Percentiles rank a stretch among this genome's conserved stretches.
These are phyloP conservation scores for Oceanodroma leucorhoa DNA, from an alignment of 2,797 vertebrate genomes.

Conservation along the genomic window DNA sequence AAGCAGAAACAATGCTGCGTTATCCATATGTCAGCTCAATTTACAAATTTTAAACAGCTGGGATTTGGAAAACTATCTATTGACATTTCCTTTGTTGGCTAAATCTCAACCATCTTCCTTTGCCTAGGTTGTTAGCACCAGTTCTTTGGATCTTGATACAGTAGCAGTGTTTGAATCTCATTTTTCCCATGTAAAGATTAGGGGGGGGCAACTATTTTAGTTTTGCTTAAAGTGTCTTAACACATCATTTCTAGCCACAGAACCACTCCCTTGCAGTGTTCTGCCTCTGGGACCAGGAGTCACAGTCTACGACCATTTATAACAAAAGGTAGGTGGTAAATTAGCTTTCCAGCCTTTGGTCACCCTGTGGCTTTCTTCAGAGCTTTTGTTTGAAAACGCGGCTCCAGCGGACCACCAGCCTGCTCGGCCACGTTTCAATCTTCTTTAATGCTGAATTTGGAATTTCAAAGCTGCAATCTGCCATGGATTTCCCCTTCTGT, in stretches of 20 bases:
- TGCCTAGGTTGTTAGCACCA: background rate
- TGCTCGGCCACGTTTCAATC: background rate
- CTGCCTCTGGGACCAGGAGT: background rate
- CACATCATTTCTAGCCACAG: background rate
- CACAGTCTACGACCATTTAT: background rate
- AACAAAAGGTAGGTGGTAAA: background rate
- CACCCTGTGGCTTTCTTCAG: background rate
- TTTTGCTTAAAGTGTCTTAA: background rate
- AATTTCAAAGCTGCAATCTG: background rate
- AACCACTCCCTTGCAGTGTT: background rate
- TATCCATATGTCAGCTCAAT: slow-evolving; percentile 17
- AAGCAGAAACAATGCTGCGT: background rate
- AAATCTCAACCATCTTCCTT: background rate
- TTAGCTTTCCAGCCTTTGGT: background rate
- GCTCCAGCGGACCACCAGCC: background rate
- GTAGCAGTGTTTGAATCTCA: background rate
- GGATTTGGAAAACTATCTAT: background rate
- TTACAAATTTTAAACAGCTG: background rate
- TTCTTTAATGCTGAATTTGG: background rate
- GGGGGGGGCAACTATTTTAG: background rate
- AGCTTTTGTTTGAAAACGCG: background rate
- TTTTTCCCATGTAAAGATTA: background rate
- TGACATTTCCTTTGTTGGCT: background rate
- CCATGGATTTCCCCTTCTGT: background rate
- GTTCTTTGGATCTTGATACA: background rate